Conservation (phyloP, 2,797 vertebrate species). For the Sylvilagus floridanus region DNA sequence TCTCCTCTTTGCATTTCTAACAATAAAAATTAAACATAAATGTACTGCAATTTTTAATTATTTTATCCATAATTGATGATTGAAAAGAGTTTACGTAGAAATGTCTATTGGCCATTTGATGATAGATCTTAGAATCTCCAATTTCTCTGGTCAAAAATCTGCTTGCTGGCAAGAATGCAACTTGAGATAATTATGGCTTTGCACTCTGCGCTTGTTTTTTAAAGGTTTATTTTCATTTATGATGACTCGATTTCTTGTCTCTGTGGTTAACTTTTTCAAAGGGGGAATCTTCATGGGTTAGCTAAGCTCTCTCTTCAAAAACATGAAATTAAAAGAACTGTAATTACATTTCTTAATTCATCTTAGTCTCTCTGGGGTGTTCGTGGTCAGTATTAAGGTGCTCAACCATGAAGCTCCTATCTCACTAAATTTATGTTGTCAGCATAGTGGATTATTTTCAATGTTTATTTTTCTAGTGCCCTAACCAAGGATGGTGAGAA, state of each 20-base stretch:
- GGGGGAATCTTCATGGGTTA: background rate
- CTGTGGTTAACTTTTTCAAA: background rate
- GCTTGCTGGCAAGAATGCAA: conserved; percentile 34
- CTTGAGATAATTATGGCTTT: conserved; percentile 68
- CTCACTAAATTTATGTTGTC: background rate
- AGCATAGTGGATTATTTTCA: background rate
- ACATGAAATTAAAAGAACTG: background rate
- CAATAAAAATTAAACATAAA: conserved; percentile 5
- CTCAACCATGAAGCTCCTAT: background rate
- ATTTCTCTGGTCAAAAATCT: conserved; percentile 55
- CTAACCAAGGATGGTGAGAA: background rate
- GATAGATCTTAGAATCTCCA: background rate
- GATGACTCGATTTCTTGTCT: conserved; percentile 43
- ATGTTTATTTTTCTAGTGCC: background rate
- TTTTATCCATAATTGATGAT: conserved; percentile 38
- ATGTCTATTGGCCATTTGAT: background rate
- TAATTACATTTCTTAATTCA: accelerated
- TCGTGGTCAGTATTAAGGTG: background rate
- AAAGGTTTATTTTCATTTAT: conserved; percentile 67
- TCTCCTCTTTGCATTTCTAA: background rate
- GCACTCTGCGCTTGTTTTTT: conserved; percentile 43
- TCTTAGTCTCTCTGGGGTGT: background rate
- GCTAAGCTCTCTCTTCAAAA: background rate
- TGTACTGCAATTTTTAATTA: background rate
- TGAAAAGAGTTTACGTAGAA: background rate